phyloP scores from a whole-genome alignment of 2,888 invertebrate genomes.

The Noctua janthe region DNA sequence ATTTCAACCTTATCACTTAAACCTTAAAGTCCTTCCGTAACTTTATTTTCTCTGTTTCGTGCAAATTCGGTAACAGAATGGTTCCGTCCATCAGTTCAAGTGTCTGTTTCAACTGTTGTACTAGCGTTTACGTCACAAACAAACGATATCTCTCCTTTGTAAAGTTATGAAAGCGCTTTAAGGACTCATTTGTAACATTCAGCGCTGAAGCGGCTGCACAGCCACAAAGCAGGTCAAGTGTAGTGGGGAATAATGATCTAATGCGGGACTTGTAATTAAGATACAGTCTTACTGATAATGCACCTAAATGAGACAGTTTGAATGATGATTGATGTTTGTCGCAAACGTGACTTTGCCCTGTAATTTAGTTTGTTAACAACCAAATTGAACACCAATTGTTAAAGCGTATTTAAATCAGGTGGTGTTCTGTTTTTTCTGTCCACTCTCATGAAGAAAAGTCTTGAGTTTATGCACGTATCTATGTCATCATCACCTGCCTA shows the following conservation, averaged over 20 bases:
- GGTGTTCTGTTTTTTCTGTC: background rate
- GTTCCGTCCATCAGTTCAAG: constrained; percentile 51
- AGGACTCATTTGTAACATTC: constrained; percentile 51
- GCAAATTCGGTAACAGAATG: constrained; percentile 38
- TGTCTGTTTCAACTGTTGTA: constrained; percentile 51
- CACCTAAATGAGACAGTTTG: background rate
- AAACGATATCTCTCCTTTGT: constrained; percentile 60
- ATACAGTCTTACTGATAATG: constrained; percentile 21
- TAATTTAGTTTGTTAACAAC: background rate
- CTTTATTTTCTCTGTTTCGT: constrained; percentile 34
- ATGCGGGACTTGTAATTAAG: constrained; percentile 37
- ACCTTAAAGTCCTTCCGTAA: constrained; percentile 8
- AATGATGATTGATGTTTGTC: constrained; percentile 5
- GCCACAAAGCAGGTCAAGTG: constrained; percentile 58
- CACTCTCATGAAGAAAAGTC: background rate
- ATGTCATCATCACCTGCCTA: too few relatives aligned
- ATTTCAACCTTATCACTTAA: constrained; percentile 26
- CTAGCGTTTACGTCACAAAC: constrained; percentile 53
- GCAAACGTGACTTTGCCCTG: background rate
- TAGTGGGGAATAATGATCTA: constrained; percentile 32
- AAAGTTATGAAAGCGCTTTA: constrained; percentile 52
- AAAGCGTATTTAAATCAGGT: background rate
- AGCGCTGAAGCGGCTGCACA: constrained; percentile 53
- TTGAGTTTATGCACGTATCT: background rate
- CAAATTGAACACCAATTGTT: background rate